Evolutionary conservation across 2,113 vertebrate genomes (phyloP), one percentile per base, ranked within the genome.

Genomic region (Actinemys pallida): DNA sequence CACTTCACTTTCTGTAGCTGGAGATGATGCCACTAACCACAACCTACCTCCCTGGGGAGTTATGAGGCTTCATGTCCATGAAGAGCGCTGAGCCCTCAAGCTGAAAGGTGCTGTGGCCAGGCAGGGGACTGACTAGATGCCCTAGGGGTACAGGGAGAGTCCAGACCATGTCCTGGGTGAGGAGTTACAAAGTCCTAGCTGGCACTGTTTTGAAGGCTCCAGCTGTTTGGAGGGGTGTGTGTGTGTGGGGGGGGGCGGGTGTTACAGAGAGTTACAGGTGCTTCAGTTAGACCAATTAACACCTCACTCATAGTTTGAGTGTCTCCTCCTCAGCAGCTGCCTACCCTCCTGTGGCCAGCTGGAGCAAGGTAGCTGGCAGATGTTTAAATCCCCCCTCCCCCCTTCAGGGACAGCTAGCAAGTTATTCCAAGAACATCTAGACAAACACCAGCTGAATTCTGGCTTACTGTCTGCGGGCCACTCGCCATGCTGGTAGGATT

Each of bases 371-470:
- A 39, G 35, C n/a, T 39, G n/a, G 35, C 16, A 39, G 17, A 39
- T 19, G 8, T 69, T 69, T n/a, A 35, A n/a, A 2, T 16, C 62
- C 14, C 3, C 6, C 2, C 7, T 39, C 13, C 3, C 3, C 14
- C 14, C 35, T 5, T 29, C n/a, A 39, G 19, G 4, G 19, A 72
- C n/a, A n/a, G 65, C 65, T 72, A n/a, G 19, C 9, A 72, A 39
- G n/a, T 39, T 72, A 39, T 39, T n/a, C 65, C n/a, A 39, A 69
- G 65, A 39, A 17, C 17, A 22, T 72, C 31, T 35, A 69, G 57
- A 86, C 86, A 57, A 29, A 13, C 10, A 20, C 57, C 76, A 81
- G 90, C 69, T 86, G 76, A 69, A 6, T 35, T 39, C 22, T 8
- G 54, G 22, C 86, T 39, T 8, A 2, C 19, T 72, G 65, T 39